Conservation (phyloP, 2,113 vertebrate species). For the Brachyistius frenatus region DNA sequence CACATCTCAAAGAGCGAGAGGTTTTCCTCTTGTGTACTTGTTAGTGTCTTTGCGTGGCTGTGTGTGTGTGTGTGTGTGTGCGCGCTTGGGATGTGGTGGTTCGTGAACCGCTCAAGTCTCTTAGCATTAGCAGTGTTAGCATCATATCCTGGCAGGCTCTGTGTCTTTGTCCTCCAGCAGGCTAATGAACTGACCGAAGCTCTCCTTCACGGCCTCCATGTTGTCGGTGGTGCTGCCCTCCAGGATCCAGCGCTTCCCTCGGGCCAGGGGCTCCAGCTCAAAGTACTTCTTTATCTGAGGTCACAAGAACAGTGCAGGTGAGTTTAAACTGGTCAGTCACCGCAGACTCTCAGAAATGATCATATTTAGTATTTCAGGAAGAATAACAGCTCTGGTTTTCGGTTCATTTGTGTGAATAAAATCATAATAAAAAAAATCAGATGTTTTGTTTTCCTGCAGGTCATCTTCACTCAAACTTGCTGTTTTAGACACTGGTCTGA, state of each 20-base stretch:
- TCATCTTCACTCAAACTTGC: neutral
- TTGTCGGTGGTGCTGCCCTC: conserved; percentile 92
- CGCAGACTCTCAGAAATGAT: neutral
- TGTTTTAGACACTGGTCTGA: neutral
- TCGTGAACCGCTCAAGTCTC: conserved; percentile 53
- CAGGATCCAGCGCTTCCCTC: conserved; percentile 97
- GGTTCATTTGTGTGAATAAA: neutral
- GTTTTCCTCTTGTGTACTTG: conserved; percentile 33
- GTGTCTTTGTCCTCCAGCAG: conserved; percentile 95
- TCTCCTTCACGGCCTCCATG: conserved; percentile 92
- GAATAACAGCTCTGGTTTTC: neutral
- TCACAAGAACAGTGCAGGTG: conserved; percentile 17
- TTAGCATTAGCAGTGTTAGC: conserved; percentile 55
- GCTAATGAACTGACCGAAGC: conserved; percentile 92
- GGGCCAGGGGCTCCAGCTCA: conserved; percentile 96
- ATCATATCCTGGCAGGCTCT: conserved; percentile 92
- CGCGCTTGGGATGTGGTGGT: conserved; percentile 33
- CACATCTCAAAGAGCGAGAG: conserved; percentile 45
- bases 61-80: conserved; percentile 52
- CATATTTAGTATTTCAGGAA: neutral
- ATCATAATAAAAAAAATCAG: no score
- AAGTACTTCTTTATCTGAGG: conserved; percentile 97
- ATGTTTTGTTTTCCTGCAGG: neutral
- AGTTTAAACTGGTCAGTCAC: neutral
- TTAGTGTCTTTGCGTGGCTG: conserved; percentile 43